Percentiles rank a stretch among this genome's conserved stretches.
phyloP scores from a whole-genome alignment of 2,113 vertebrate species.

The Semicossyphus pulcher region DNA sequence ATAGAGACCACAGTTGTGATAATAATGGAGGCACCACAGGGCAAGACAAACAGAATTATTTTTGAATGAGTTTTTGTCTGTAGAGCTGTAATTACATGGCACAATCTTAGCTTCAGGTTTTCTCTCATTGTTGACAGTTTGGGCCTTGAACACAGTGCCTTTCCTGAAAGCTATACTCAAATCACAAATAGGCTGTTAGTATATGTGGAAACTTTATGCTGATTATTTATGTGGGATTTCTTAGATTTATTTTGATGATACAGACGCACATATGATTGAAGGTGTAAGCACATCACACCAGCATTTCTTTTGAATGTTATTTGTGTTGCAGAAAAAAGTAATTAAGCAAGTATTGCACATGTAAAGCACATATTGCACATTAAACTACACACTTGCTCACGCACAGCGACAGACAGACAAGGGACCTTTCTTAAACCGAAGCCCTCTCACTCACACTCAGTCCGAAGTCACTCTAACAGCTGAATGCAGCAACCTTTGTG shows the following conservation, averaged over 20 bases:
- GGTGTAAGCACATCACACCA: not conserved
- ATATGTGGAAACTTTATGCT: slow-evolving; percentile 33
- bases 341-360: slow-evolving; percentile 60
- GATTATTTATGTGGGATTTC: slow-evolving; percentile 23
- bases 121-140: not conserved
- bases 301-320: slow-evolving; percentile 7
- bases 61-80: not conserved
- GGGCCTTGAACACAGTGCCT: slow-evolving; percentile 47
- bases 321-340: not conserved
- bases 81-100: not conserved
- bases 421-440: not conserved
- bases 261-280: not conserved
- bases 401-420: not conserved
- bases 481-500: not conserved
- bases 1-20: not conserved
- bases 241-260: slow-evolving; percentile 1
- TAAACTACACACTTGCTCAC: slow-evolving; percentile 14
- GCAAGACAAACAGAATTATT: not conserved
- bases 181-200: slow-evolving; percentile 6
- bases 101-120: slow-evolving; percentile 1
- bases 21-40: not conserved
- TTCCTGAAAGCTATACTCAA: slow-evolving; percentile 33
- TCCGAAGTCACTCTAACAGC: too few species aligned
- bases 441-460: not conserved
- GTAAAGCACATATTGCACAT: slow-evolving; percentile 64